phyloP scores from a whole-genome alignment of 1,140 invertebrate species.

The Eueides isabella region DNA sequence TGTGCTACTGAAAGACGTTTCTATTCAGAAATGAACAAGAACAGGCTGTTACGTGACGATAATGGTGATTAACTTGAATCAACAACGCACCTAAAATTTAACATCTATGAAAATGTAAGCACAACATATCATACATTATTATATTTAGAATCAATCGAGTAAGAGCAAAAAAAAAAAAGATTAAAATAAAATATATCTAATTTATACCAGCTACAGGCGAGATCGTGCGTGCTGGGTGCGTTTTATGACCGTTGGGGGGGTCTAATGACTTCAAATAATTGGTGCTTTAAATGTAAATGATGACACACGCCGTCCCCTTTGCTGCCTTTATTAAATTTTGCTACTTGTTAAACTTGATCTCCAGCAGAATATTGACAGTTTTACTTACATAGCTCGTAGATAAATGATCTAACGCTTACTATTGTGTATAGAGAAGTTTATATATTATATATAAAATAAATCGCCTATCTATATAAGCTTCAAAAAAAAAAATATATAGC shows the following conservation, averaged over 20 bases:
- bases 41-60: too few relatives aligned
- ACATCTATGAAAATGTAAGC: too few relatives aligned
- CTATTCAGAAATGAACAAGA: too few relatives aligned
- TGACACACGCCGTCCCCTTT: conserved; percentile 65
- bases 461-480: too few relatives aligned
- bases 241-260: conserved; percentile 74
- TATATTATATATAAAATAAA: too few relatives aligned
- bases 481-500: too few relatives aligned
- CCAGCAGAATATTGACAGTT: neutral
- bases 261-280: conserved; percentile 81
- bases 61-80: too few relatives aligned
- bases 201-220: conserved; percentile 68
- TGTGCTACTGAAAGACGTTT: too few relatives aligned
- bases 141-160: neutral
- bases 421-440: neutral
- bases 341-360: conserved; percentile 17
- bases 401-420: too few relatives aligned
- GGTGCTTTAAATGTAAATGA: conserved; percentile 81
- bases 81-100: too few relatives aligned
- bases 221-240: conserved; percentile 72
- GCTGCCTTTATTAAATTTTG: conserved; percentile 76
- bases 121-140: too few relatives aligned
- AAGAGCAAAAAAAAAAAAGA: neutral
- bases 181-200: conserved; percentile 67
- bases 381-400: neutral